Conservation (phyloP, 1,140 invertebrate species). For the Sycobia sp. region DNA sequence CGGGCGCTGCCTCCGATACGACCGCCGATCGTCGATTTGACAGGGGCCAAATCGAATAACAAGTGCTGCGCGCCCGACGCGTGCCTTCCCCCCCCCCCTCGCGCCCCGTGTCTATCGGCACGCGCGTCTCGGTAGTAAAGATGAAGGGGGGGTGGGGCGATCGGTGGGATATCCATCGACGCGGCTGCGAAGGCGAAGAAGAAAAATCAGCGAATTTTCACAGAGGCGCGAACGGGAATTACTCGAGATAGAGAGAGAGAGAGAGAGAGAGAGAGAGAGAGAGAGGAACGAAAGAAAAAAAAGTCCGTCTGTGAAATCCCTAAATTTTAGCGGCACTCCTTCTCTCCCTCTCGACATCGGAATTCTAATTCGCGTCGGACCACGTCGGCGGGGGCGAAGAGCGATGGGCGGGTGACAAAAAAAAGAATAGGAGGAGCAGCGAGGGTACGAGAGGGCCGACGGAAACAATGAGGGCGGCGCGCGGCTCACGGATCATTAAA, state of each 20-base stretch:
- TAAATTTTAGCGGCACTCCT: constrained; percentile 6
- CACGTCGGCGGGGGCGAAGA: no score
- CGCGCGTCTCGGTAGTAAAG: no score
- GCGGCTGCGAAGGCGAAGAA: background rate
- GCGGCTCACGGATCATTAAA: constrained; percentile 10
- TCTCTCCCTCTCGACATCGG: background rate
- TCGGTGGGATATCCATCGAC: background rate
- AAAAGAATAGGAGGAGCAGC: background rate
- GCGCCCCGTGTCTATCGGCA: background rate
- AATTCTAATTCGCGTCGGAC: constrained; percentile 14
- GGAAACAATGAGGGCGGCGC: constrained; percentile 16
- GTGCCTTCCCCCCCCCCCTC: no score
- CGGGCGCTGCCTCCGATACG: no score
- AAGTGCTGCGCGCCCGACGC: constrained; percentile 13
- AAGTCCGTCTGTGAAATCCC: background rate
- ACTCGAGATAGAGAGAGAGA: no score
- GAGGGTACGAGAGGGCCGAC: background rate
- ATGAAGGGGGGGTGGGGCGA: background rate
- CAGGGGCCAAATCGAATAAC: constrained; percentile 31
- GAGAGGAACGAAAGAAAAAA: no score
- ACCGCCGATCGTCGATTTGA: constrained; percentile 16
- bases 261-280: no score
- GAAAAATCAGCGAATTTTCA: constrained; percentile 20
- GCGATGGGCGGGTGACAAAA: background rate
- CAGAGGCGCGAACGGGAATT: no score